Conservation (phyloP, 2,888 invertebrate genomes). For the Thera obeliscata region DNA sequence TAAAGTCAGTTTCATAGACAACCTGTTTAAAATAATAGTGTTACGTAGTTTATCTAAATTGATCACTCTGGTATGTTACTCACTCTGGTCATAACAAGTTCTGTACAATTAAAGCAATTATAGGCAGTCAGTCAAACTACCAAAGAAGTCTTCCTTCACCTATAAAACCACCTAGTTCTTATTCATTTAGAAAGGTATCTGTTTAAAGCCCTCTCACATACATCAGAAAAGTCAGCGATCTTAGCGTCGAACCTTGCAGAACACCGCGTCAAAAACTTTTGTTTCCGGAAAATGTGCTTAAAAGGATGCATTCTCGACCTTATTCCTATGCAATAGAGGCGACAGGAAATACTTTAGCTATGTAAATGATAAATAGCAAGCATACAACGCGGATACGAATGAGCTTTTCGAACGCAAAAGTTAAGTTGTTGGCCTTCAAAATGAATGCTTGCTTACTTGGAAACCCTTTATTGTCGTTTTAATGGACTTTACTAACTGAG, state of each 20-base stretch:
- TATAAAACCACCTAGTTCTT: conserved; percentile 22
- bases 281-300: conserved; percentile 24
- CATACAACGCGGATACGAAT: conserved; percentile 70
- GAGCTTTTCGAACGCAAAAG: conserved; percentile 70
- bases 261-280: conserved; percentile 45
- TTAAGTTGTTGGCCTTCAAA: conserved; percentile 72
- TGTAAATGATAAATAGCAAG: conserved; percentile 43
- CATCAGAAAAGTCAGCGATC: conserved; percentile 53
- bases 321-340: conserved; percentile 46
- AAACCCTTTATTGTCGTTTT: conserved; percentile 38
- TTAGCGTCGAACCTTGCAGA: conserved; percentile 56
- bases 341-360: conserved; percentile 30
- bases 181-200: conserved; percentile 44
- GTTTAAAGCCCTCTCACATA: conserved; percentile 25
- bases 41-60: conserved; percentile 6
- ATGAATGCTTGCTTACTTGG: conserved; percentile 52
- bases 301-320: conserved; percentile 40
- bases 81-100: conserved; percentile 7
- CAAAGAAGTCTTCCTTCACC: conserved; percentile 26
- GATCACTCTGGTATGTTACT: background rate
- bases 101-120: conserved; percentile 14
- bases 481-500: conserved; percentile 29
- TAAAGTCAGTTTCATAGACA: background rate
- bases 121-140: conserved; percentile 16
- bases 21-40: background rate